Evolutionary conservation across 2,797 vertebrate species (phyloP).

Genomic region (Morelia viridis): DNA sequence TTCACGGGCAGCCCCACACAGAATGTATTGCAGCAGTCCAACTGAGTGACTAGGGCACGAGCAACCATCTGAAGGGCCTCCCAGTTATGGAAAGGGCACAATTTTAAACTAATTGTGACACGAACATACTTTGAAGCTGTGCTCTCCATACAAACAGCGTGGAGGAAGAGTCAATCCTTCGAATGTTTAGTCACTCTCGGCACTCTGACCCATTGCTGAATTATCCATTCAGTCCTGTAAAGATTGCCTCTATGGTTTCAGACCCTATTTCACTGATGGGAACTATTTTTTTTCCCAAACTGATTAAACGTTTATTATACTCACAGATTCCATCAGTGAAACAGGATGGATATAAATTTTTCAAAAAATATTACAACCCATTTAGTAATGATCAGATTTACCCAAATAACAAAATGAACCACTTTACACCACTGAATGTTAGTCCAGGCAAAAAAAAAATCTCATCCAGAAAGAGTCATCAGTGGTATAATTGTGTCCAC

Average conservation of each 20-base stretch:
- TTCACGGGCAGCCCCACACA: neutral
- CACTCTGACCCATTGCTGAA: neutral
- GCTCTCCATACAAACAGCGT: neutral
- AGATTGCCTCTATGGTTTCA: neutral
- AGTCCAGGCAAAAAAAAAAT: neutral
- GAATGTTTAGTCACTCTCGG: neutral
- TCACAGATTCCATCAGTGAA: neutral
- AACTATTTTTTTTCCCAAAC: neutral
- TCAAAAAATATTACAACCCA: neutral
- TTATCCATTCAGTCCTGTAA: slow-evolving; percentile 3
- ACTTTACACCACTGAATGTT: neutral
- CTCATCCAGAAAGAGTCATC: neutral
- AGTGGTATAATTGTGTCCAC: neutral
- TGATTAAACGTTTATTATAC: neutral
- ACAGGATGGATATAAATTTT: neutral
- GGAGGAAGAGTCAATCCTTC: neutral
- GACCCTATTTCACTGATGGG: neutral
- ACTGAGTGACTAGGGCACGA: neutral
- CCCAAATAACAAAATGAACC: neutral
- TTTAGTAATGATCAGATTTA: neutral
- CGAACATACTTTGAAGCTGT: neutral
- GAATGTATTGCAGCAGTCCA: neutral
- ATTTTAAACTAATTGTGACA: neutral
- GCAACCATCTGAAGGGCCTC: neutral
- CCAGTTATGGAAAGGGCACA: neutral